A percentile compares a stretch with the other conserved stretches of the same genome.
Evolutionary conservation across 2,888 invertebrate genomes (phyloP).

Genomic region (Trachelus troglodyta): DNA sequence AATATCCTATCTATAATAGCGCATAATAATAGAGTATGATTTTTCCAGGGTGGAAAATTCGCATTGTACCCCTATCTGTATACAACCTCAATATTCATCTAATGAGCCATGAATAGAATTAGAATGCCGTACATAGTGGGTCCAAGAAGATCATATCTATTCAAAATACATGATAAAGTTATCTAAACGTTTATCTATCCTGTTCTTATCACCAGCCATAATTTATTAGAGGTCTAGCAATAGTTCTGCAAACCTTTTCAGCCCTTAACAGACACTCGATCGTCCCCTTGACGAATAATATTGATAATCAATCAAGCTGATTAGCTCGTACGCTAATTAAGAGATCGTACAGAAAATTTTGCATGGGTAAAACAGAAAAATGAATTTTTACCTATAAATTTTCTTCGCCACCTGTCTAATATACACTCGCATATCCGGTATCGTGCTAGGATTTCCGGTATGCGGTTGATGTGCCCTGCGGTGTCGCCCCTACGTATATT

Average conservation of each 20-base stretch:
- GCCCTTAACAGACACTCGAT: not conserved
- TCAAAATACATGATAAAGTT: not conserved
- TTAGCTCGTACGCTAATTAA: not conserved
- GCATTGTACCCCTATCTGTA: not conserved
- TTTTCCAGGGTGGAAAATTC: not conserved
- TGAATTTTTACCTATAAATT: not conserved
- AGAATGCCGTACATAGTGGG: not conserved
- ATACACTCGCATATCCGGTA: constrained; percentile 54
- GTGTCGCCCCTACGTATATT: constrained; percentile 31
- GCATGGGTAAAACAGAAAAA: not conserved
- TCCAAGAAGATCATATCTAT: not conserved
- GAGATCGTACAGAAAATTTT: not conserved
- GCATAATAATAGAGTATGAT: not conserved
- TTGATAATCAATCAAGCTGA: not conserved
- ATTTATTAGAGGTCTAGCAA: not conserved
- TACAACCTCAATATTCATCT: not conserved
- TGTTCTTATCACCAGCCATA: not conserved
- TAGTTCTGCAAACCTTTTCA: not conserved
- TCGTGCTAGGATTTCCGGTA: constrained; percentile 55
- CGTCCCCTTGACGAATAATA: not conserved
- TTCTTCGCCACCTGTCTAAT: constrained; percentile 59
- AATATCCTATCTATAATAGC: not conserved
- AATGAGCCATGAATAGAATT: not conserved
- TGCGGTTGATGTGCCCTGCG: constrained; percentile 52
- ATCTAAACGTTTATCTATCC: not conserved